phyloP scores from a whole-genome alignment of 2,113 vertebrate genomes.

The Podarcis cretensis region DNA sequence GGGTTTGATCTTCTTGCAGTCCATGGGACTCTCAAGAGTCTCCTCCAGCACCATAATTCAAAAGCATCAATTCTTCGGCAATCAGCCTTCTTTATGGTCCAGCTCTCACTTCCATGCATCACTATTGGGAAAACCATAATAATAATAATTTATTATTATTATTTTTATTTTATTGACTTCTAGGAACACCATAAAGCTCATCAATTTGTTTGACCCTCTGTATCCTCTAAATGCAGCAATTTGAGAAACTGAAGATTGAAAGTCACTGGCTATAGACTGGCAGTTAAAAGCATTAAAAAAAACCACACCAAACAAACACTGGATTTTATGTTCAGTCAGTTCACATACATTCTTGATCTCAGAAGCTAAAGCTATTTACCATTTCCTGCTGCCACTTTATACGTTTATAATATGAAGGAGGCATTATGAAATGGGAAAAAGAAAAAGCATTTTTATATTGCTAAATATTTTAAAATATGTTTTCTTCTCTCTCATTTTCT shows the following conservation, averaged over 20 bases:
- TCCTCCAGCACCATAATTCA: too few species aligned
- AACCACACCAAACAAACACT: background rate
- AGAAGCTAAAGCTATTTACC: background rate
- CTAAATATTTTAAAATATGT: slow-evolving; percentile 4
- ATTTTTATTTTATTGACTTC: too few species aligned
- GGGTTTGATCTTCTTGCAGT: too few species aligned
- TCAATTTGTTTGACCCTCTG: slow-evolving; percentile 11
- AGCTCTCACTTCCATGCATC: too few species aligned
- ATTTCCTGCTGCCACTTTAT: background rate
- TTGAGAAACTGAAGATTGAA: slow-evolving; percentile 40
- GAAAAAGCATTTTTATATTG: slow-evolving; percentile 1
- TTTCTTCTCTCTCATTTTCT: background rate
- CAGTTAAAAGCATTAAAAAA: background rate
- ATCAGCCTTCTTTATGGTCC: too few species aligned
- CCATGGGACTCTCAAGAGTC: too few species aligned
- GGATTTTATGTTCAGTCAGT: slow-evolving; percentile 47
- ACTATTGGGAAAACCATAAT: too few species aligned
- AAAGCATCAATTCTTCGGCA: too few species aligned
- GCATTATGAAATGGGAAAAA: background rate
- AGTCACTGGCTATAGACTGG: background rate
- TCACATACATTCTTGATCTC: slow-evolving; percentile 35
- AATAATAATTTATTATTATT: too few species aligned
- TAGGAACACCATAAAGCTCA: background rate
- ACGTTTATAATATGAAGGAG: background rate
- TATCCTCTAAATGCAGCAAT: background rate